phyloP scores from a whole-genome alignment of 2,888 invertebrate species.

The Hemicrepidius hirtus region DNA sequence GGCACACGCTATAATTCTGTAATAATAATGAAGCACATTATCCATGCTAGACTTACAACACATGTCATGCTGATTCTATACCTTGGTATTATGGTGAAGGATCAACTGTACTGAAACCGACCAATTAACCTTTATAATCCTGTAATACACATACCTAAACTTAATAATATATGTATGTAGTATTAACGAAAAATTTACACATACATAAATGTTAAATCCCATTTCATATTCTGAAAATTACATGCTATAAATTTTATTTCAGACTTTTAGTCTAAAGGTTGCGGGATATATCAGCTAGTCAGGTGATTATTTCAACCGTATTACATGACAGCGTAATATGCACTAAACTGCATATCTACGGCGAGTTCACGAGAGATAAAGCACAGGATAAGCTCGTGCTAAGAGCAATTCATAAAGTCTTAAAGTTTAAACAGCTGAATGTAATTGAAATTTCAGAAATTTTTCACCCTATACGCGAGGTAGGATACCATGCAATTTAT shows the following conservation, averaged over 20 bases:
- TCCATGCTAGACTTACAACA: too few relatives aligned
- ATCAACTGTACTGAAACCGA: too few relatives aligned
- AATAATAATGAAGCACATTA: too few relatives aligned
- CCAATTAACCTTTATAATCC: background rate
- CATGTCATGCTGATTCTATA: too few relatives aligned
- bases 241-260: conserved; percentile 29
- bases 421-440: conserved; percentile 30
- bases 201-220: conserved; percentile 24
- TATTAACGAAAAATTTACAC: background rate
- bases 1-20: too few relatives aligned
- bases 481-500: conserved; percentile 35
- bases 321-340: conserved; percentile 34
- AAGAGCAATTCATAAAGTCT: conserved; percentile 37
- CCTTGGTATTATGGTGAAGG: too few relatives aligned
- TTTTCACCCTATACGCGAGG: conserved; percentile 14
- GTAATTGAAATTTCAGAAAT: conserved; percentile 41
- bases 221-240: conserved; percentile 27
- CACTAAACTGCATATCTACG: conserved; percentile 39
- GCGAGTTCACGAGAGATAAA: conserved; percentile 32
- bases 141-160: background rate
- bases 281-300: conserved; percentile 27
- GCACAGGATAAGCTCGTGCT: conserved; percentile 34
- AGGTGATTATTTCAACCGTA: conserved; percentile 27
- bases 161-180: background rate
- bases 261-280: conserved; percentile 24